Percentiles rank a stretch among this genome's conserved stretches.
phyloP scores from a whole-genome alignment of 2,797 vertebrate species.

The Harpagifer antarcticus region DNA sequence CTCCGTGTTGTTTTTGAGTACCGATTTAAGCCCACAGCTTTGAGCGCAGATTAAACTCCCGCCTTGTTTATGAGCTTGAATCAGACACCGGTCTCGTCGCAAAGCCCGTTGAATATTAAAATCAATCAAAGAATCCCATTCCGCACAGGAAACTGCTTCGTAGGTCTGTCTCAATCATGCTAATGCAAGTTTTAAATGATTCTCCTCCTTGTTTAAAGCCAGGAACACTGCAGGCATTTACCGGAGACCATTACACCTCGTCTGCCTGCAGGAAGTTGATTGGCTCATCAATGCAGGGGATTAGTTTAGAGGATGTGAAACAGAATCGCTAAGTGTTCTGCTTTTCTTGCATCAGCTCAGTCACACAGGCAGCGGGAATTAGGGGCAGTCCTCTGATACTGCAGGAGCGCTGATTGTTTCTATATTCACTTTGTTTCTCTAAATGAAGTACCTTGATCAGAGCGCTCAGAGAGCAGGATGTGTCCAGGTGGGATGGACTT shows the following conservation, averaged over 20 bases:
- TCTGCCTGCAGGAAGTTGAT: slow-evolving; percentile 73
- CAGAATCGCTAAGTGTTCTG: slow-evolving; percentile 53
- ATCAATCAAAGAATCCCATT: slow-evolving; percentile 61
- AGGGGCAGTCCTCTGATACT: slow-evolving; percentile 33
- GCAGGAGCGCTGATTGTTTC: slow-evolving; percentile 19
- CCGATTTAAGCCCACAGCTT: slow-evolving; percentile 58
- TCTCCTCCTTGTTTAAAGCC: slow-evolving; percentile 65
- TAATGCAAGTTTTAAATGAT: slow-evolving; percentile 71
- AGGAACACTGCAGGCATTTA: slow-evolving; percentile 53
- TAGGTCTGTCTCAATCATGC: slow-evolving; percentile 72
- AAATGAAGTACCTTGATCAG: background rate
- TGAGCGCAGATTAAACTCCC: slow-evolving; percentile 68
- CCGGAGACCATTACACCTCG: slow-evolving; percentile 47
- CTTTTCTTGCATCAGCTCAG: slow-evolving; percentile 43
- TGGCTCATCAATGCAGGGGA: slow-evolving; percentile 72
- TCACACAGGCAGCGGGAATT: slow-evolving; percentile 47
- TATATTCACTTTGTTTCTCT: slow-evolving; percentile 18
- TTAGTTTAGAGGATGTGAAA: slow-evolving; percentile 67
- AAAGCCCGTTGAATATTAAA: slow-evolving; percentile 54
- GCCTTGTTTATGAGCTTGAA: slow-evolving; percentile 55
- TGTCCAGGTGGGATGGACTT: background rate
- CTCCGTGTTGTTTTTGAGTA: slow-evolving; percentile 60
- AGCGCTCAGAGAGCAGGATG: background rate
- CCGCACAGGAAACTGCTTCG: slow-evolving; percentile 66
- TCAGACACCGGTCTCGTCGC: slow-evolving; percentile 47